These are phyloP conservation scores for Zophobas atratus DNA, from an alignment of 1,140 invertebrate genomes.

Conservation along the genomic window DNA sequence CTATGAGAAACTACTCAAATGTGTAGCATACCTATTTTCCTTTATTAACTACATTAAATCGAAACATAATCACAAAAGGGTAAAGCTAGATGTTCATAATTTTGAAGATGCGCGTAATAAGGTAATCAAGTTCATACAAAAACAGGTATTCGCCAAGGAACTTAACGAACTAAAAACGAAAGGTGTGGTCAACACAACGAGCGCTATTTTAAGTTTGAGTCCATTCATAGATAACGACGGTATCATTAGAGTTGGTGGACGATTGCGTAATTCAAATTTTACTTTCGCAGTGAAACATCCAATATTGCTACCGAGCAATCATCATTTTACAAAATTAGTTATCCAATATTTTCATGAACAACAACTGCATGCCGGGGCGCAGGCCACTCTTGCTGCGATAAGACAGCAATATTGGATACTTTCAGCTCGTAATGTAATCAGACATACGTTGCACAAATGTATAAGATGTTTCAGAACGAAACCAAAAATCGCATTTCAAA, in stretches of 20 bases:
- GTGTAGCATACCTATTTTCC: no score
- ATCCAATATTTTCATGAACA: conserved; percentile 53
- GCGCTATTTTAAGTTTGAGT: conserved; percentile 20
- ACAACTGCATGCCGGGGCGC: conserved; percentile 59
- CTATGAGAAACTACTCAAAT: no score
- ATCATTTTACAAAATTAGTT: conserved; percentile 53
- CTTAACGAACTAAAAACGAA: background rate
- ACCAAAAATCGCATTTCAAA: conserved; percentile 13
- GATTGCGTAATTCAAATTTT: conserved; percentile 55
- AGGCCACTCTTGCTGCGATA: conserved; percentile 54
- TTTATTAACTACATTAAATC: no score
- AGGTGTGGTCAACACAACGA: background rate
- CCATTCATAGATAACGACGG: conserved; percentile 57
- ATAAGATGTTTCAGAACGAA: conserved; percentile 54
- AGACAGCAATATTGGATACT: conserved; percentile 55
- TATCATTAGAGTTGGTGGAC: conserved; percentile 59
- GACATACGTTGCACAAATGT: conserved; percentile 50
- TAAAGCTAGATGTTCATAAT: no score
- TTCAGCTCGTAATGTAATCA: conserved; percentile 39
- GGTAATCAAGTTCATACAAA: background rate
- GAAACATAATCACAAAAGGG: no score
- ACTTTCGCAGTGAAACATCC: conserved; percentile 49
- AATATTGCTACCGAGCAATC: conserved; percentile 36
- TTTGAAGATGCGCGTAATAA: no score
- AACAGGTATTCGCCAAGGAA: background rate